phyloP scores from a whole-genome alignment of 2,888 invertebrate genomes.

The Euplexia lucipara region DNA sequence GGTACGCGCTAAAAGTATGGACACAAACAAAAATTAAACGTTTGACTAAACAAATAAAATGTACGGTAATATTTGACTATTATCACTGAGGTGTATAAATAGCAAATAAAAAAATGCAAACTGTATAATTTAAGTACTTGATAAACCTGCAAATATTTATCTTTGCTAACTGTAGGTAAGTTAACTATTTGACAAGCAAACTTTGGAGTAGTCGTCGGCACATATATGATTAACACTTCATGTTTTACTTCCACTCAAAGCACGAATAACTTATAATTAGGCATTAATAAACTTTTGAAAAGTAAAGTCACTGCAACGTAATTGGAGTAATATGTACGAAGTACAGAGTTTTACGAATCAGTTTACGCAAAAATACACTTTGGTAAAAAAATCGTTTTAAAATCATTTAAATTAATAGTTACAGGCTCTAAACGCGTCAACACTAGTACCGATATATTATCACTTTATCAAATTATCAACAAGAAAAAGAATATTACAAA shows the following conservation, averaged over 20 bases:
- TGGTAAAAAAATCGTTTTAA: too few species aligned
- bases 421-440: slow-evolving; percentile 1
- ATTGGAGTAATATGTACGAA: background rate
- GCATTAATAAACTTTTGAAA: slow-evolving; percentile 14
- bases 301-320: slow-evolving; percentile 1
- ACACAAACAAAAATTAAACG: background rate
- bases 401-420: background rate
- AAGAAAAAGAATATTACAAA: background rate
- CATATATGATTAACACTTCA: slow-evolving; percentile 10
- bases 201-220: slow-evolving; percentile 14
- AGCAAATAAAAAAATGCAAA: slow-evolving; percentile 44
- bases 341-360: background rate
- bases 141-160: slow-evolving; percentile 57
- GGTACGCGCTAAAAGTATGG: background rate
- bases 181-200: slow-evolving; percentile 41
- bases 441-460: slow-evolving; percentile 31
- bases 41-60: background rate
- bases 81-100: slow-evolving; percentile 34
- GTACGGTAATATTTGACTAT: slow-evolving; percentile 47
- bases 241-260: slow-evolving; percentile 14
- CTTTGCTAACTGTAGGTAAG: slow-evolving; percentile 53
- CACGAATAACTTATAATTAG: slow-evolving; percentile 13
- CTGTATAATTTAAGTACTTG: slow-evolving; percentile 27
- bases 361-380: slow-evolving; percentile 11
- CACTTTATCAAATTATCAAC: slow-evolving; percentile 26